These are phyloP conservation scores for Anthonomus grandis DNA, from an alignment of 1,140 invertebrate genomes.

Conservation along the genomic window DNA sequence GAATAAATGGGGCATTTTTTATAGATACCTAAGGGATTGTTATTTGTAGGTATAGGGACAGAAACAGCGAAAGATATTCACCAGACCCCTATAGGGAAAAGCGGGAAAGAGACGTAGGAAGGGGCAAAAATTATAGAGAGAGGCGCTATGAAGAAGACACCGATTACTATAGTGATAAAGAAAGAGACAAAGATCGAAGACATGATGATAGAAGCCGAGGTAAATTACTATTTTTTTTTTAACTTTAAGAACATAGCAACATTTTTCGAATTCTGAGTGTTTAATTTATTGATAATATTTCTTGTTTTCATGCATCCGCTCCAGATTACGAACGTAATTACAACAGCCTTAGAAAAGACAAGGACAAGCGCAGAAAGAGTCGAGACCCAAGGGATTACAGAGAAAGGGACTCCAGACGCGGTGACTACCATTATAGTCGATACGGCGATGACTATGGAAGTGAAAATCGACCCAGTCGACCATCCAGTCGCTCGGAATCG, in stretches of 20 bases:
- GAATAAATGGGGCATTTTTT: background rate
- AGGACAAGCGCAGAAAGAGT: conserved; percentile 36
- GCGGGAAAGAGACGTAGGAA: conserved; percentile 49
- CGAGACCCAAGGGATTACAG: conserved; percentile 42
- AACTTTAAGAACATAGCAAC: background rate
- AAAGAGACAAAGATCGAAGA: conserved; percentile 36
- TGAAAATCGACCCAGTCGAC: conserved; percentile 41
- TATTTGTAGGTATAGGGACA: conserved; percentile 12
- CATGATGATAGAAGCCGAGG: conserved; percentile 44
- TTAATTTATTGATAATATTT: background rate
- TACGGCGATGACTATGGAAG: conserved; percentile 51
- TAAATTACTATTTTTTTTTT: conserved; percentile 23
- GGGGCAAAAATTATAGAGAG: conserved; percentile 45
- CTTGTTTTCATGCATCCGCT: background rate
- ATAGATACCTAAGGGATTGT: background rate
- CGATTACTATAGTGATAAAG: conserved; percentile 46
- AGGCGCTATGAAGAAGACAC: conserved; percentile 47
- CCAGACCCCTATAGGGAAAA: conserved; percentile 26
- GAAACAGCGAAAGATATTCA: conserved; percentile 19
- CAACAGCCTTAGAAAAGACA: conserved; percentile 39
- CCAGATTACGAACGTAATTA: conserved; percentile 47
- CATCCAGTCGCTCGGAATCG: conserved; percentile 54
- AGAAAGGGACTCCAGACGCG: conserved; percentile 27
- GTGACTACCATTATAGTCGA: conserved; percentile 52
- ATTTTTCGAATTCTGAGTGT: conserved; percentile 15